A percentile compares a stretch with the other conserved stretches of the same genome.
Conservation (phyloP, 37 sponge, comb jelly and placozoan genomes). For the Chondrilla cf. caribensis region DNA sequence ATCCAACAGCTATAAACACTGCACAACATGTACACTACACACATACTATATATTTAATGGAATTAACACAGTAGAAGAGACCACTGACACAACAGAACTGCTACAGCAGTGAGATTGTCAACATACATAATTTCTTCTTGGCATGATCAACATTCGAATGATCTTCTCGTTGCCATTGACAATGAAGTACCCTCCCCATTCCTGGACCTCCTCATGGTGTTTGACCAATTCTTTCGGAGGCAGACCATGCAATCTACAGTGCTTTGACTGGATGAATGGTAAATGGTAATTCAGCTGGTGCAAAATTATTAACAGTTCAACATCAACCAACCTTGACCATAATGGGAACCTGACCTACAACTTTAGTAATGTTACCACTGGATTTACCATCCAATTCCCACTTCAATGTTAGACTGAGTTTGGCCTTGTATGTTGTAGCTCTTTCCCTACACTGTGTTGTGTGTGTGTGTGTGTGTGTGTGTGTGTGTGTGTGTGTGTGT, state of each 20-base stretch:
- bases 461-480: too few species aligned
- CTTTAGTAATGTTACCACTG: conserved; percentile 23
- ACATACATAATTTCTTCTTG: conserved; percentile 86
- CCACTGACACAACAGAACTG: too few species aligned
- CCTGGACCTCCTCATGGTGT: conserved; percentile 85
- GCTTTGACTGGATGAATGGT: conserved; percentile 55
- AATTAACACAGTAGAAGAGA: too few species aligned
- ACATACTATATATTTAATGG: too few species aligned
- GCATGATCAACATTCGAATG: conserved; percentile 84
- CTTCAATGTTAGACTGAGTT: conserved; percentile 45
- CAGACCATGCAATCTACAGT: conserved; percentile 62
- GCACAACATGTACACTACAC: too few species aligned
- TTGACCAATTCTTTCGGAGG: conserved; percentile 64
- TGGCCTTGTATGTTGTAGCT: conserved; percentile 65
- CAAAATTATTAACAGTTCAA: not conserved
- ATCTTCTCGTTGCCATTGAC: conserved; percentile 93
- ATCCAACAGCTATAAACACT: too few species aligned
- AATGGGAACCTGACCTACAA: conserved; percentile 77
- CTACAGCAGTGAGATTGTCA: too few species aligned
- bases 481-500: too few species aligned
- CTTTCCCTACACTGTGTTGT: conserved; percentile 29
- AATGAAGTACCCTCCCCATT: conserved; percentile 96
- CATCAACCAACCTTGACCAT: conserved; percentile 77
- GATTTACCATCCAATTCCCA: conserved; percentile 54
- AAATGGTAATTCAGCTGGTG: not conserved